Evolutionary conservation across 1,140 invertebrate genomes (phyloP).

Genomic region (Lucilia sericata): DNA sequence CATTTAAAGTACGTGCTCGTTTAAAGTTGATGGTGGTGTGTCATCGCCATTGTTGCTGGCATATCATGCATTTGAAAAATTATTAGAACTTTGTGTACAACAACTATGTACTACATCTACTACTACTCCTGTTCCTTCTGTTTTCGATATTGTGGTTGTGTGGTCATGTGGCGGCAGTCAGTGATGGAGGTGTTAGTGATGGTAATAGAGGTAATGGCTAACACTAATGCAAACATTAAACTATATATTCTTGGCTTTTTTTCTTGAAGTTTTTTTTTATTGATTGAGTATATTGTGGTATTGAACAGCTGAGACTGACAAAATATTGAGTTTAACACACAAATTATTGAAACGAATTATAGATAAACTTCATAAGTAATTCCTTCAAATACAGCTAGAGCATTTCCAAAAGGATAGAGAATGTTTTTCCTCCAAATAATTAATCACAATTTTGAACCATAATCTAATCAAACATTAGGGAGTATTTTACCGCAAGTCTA

Average conservation of each 20-base stretch:
- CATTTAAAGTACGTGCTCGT: background rate
- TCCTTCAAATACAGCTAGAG: too few species aligned
- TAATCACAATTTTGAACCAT: too few species aligned
- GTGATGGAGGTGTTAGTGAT: too few species aligned
- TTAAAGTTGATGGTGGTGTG: background rate
- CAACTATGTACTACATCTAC: background rate
- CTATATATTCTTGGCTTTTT: background rate
- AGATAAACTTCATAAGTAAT: too few species aligned
- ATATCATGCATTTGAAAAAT: background rate
- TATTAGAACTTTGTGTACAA: background rate
- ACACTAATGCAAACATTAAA: background rate
- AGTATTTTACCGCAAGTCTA: too few species aligned
- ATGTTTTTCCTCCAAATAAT: too few species aligned
- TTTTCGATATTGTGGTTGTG: background rate
- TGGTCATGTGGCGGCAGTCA: background rate
- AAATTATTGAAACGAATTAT: too few species aligned
- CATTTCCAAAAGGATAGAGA: too few species aligned
- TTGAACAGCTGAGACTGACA: background rate
- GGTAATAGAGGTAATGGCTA: background rate
- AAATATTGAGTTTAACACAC: background rate
- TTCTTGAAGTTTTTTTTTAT: background rate
- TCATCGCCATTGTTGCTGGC: background rate
- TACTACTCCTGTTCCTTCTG: background rate
- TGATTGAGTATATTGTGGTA: background rate
- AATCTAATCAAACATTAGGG: too few species aligned